Conservation (phyloP, 2,113 vertebrate genomes). For the Theristicus caerulescens region DNA sequence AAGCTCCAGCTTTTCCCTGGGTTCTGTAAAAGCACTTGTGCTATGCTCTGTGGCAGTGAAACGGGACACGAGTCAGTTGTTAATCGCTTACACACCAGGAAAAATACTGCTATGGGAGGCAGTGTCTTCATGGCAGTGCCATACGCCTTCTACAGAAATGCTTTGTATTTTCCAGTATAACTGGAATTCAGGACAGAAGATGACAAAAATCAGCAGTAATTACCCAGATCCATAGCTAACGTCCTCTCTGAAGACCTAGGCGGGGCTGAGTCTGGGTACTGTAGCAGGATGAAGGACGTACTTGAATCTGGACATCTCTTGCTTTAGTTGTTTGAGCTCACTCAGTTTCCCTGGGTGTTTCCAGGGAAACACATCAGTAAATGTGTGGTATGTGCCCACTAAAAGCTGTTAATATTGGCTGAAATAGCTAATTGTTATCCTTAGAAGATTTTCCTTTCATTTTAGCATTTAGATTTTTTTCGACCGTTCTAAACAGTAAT, state of each 20-base stretch:
- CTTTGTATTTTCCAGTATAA: neutral
- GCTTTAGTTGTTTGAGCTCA: neutral
- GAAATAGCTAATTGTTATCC: neutral
- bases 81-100: neutral
- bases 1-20: neutral
- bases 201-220: neutral
- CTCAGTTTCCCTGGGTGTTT: neutral
- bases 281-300: neutral
- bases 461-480: neutral
- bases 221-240: neutral
- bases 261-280: rapidly evolving
- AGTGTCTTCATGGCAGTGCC: rapidly evolving
- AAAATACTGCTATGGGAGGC: neutral
- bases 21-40: neutral
- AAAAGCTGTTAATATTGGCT: neutral
- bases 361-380: neutral
- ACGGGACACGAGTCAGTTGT: neutral
- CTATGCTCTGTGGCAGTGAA: neutral
- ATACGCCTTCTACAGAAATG: neutral
- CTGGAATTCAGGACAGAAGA: rapidly evolving
- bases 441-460: neutral
- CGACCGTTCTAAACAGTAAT: neutral
- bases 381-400: neutral
- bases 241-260: too few relatives aligned
- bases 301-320: rapidly evolving